These are phyloP conservation scores for Agrotis puta DNA, from an alignment of 2,888 invertebrate genomes.

Conservation along the genomic window DNA sequence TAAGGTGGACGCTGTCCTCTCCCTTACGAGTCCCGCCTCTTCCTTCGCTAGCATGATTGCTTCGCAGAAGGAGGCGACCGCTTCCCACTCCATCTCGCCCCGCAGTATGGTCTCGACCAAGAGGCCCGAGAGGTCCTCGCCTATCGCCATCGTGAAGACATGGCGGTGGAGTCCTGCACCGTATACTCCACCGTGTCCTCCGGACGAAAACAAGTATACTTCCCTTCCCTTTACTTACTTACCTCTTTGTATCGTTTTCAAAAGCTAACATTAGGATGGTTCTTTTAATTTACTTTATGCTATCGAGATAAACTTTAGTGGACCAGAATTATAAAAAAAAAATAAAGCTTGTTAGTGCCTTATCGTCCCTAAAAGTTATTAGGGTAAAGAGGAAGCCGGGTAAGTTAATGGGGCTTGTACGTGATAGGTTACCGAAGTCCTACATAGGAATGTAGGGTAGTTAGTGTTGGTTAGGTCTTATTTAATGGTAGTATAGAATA, in stretches of 20 bases:
- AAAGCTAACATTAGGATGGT: slow-evolving; percentile 14
- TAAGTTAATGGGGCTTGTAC: slow-evolving; percentile 64
- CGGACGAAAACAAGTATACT: no score
- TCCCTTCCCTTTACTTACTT: no score
- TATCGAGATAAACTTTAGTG: slow-evolving; percentile 44
- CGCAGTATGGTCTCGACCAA: no score
- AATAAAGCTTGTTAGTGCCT: slow-evolving; percentile 58
- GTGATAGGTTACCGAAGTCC: slow-evolving; percentile 51
- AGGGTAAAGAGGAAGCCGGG: slow-evolving; percentile 55
- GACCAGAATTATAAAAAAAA: slow-evolving; percentile 56
- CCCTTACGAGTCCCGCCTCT: no score
- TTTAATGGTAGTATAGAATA: not conserved
- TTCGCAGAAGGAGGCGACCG: no score
- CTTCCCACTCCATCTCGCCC: no score
- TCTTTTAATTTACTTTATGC: slow-evolving; percentile 50
- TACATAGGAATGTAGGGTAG: slow-evolving; percentile 14
- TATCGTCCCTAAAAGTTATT: slow-evolving; percentile 63
- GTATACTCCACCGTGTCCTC: no score
- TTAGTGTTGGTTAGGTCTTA: slow-evolving; percentile 10
- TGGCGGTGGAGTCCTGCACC: no score
- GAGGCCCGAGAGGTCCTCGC: no score
- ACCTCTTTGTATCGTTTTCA: slow-evolving; percentile 8
- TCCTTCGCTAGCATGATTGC: no score
- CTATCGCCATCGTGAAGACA: no score
- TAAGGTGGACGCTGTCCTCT: no score